Conservation (phyloP, 2,888 invertebrate species). For the Scaptomyza tumidula region DNA sequence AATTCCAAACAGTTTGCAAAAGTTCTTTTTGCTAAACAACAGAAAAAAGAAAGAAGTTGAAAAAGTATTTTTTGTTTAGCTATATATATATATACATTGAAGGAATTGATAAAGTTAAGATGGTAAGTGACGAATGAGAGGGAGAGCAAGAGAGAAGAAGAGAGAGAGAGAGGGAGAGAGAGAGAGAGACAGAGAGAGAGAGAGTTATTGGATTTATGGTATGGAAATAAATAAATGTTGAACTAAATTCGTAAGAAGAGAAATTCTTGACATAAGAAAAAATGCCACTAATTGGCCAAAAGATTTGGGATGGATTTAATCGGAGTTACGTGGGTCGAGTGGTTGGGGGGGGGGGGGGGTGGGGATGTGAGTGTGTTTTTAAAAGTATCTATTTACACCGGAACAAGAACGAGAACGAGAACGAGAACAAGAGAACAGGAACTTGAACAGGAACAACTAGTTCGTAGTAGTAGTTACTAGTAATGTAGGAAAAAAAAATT, state of each 20-base stretch:
- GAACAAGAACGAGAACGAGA: slow-evolving; percentile 25
- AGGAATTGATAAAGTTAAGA: slow-evolving; percentile 1
- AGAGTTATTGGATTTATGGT: background rate
- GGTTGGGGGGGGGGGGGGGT: background rate
- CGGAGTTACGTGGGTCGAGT: background rate
- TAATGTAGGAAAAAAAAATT: slow-evolving; percentile 25
- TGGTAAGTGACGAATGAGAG: slow-evolving; percentile 1
- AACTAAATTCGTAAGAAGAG: slow-evolving; percentile 16
- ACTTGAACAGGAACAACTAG: slow-evolving; percentile 9
- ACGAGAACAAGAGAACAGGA: slow-evolving; percentile 16
- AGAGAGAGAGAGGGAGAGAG: slow-evolving; percentile 1
- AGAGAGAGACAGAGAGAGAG: slow-evolving; percentile 1
- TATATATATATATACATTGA: slow-evolving; percentile 20
- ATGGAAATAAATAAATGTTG: slow-evolving; percentile 4
- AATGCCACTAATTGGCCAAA: slow-evolving; percentile 52
- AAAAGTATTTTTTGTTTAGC: slow-evolving; percentile 33
- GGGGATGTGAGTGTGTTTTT: no score
- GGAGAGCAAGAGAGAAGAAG: slow-evolving; percentile 2
- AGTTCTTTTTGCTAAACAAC: slow-evolving; percentile 29
- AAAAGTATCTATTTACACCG: slow-evolving; percentile 18
- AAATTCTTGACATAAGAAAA: slow-evolving; percentile 15
- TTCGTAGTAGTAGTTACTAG: slow-evolving; percentile 13
- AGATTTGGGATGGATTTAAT: background rate
- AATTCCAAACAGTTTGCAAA: slow-evolving; percentile 46
- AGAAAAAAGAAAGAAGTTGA: slow-evolving; percentile 37